Evolutionary conservation across 2,797 vertebrate genomes (phyloP).

Genomic region (Gephyroberyx darwinii): DNA sequence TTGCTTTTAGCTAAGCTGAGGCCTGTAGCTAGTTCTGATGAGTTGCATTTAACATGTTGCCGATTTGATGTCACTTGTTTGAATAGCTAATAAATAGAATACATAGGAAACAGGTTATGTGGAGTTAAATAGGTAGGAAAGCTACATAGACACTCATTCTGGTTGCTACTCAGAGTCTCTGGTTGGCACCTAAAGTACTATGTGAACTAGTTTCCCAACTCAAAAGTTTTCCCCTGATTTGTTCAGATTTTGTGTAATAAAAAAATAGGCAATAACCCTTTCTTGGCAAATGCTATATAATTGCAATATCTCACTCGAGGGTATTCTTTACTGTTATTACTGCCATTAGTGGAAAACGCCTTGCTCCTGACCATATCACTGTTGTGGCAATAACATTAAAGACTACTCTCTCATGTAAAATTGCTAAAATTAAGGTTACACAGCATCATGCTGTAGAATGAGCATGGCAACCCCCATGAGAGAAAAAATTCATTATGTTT

Average conservation of each 20-base stretch:
- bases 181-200: slow-evolving; percentile 12
- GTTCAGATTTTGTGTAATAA: slow-evolving; percentile 15
- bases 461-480: background rate
- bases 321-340: background rate
- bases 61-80: background rate
- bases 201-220: background rate
- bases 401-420: slow-evolving; percentile 10
- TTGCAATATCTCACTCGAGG: slow-evolving; percentile 18
- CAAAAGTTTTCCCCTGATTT: background rate
- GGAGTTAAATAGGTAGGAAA: slow-evolving; percentile 12
- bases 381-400: slow-evolving; percentile 7
- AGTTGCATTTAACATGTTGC: no score
- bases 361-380: background rate
- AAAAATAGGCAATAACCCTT: background rate
- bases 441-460: slow-evolving; percentile 14
- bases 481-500: slow-evolving; percentile 9
- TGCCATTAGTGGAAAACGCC: background rate
- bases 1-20: background rate
- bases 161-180: slow-evolving; percentile 9
- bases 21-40: no score
- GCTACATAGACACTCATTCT: background rate
- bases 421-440: slow-evolving; percentile 22
- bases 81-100: background rate
- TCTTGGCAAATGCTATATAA: slow-evolving; percentile 15
- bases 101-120: slow-evolving; percentile 12